Conservation (phyloP, 1,140 invertebrate genomes). For the Pomacea maculata region DNA sequence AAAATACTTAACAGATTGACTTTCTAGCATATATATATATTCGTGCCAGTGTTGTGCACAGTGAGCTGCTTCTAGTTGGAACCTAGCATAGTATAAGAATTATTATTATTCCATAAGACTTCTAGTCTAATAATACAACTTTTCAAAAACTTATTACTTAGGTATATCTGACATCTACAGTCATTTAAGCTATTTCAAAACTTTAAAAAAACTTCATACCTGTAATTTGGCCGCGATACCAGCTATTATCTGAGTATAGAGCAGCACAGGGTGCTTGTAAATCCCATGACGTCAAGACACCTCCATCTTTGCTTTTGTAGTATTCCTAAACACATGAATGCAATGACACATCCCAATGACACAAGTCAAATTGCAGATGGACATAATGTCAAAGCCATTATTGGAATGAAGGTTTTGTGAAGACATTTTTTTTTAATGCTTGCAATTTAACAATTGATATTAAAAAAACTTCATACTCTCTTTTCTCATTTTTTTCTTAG, state of each 20-base stretch:
- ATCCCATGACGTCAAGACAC: not conserved
- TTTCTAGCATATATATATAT: too few relatives aligned
- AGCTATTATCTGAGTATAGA: constrained; percentile 77
- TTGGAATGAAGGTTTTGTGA: too few relatives aligned
- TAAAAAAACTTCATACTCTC: too few relatives aligned
- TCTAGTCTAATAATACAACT: not conserved
- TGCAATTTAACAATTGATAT: too few relatives aligned
- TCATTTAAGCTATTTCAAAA: not conserved
- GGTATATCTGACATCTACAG: not conserved
- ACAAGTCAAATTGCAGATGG: too few relatives aligned
- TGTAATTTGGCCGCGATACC: constrained; percentile 84
- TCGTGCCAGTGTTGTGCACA: too few relatives aligned
- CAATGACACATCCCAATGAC: too few relatives aligned
- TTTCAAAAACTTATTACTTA: not conserved
- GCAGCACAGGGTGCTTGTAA: constrained; percentile 77
- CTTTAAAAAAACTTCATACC: constrained; percentile 61
- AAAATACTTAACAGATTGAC: not conserved
- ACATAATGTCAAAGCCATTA: too few relatives aligned
- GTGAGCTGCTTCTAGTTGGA: too few relatives aligned
- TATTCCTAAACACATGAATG: not conserved
- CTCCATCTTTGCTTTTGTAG: not conserved
- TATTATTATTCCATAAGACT: not conserved
- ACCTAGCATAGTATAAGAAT: too few relatives aligned
- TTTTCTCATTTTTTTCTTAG: too few relatives aligned
- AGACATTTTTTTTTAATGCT: too few relatives aligned